phyloP scores from a whole-genome alignment of 92 coral and sea anemone species.

The Isaurus tuberculatus region DNA sequence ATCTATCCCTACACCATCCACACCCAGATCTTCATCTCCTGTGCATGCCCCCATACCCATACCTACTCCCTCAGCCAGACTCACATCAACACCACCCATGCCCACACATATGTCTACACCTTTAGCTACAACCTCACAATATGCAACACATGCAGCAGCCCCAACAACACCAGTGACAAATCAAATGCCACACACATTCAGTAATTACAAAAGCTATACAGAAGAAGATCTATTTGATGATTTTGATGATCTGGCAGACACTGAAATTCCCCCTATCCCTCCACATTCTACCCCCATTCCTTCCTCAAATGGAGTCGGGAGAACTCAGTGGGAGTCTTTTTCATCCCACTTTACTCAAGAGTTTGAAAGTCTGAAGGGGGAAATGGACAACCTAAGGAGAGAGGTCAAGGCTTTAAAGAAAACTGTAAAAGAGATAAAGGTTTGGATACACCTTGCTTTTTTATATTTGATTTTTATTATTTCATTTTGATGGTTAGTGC shows the following conservation, averaged over 20 bases:
- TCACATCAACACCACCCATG: not conserved
- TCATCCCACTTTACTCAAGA: constrained; percentile 21
- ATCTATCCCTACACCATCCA: not conserved
- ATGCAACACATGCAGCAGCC: too few relatives aligned
- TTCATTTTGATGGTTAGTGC: too few relatives aligned
- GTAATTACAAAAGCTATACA: not conserved
- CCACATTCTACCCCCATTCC: not conserved
- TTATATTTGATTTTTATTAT: not conserved
- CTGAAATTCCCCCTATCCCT: not conserved
- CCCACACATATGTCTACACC: not conserved
- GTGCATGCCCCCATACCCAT: not conserved
- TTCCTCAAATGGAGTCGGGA: not conserved
- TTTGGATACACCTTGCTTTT: constrained; percentile 6
- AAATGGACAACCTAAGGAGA: constrained; percentile 47
- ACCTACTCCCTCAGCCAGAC: not conserved
- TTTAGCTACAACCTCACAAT: not conserved
- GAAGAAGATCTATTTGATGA: not conserved
- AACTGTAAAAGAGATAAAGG: constrained; percentile 37
- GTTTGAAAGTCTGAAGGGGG: constrained; percentile 58
- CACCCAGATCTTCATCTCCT: not conserved
- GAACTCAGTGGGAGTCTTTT: not conserved
- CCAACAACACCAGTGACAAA: too few relatives aligned
- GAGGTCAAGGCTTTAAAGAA: constrained; percentile 41
- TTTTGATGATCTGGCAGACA: not conserved
- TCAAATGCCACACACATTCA: not conserved